These are phyloP conservation scores for Sapajus apella DNA, from an alignment of 2,113 vertebrate genomes.

Conservation along the genomic window DNA sequence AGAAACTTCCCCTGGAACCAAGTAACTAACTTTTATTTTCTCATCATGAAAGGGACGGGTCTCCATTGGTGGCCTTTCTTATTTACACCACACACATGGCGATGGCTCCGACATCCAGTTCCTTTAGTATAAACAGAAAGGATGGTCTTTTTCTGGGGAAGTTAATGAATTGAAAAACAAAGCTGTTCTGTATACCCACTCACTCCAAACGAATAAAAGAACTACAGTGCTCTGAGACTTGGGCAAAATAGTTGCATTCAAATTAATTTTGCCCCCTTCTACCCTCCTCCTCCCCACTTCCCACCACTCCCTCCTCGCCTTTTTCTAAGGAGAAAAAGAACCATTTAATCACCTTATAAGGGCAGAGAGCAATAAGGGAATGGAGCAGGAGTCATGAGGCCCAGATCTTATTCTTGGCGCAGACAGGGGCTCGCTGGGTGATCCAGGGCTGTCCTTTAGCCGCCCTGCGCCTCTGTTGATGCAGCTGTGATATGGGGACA, in stretches of 20 bases:
- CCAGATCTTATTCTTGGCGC: slow-evolving; percentile 71
- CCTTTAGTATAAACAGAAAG: slow-evolving; percentile 86
- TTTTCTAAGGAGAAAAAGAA: slow-evolving; percentile 71
- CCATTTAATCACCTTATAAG: slow-evolving; percentile 79
- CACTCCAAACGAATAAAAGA: slow-evolving; percentile 77
- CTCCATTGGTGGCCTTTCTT: slow-evolving; percentile 85
- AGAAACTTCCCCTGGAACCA: slow-evolving; percentile 82
- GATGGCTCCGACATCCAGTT: slow-evolving; percentile 82
- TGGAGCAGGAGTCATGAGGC: slow-evolving; percentile 58
- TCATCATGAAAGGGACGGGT: slow-evolving; percentile 81
- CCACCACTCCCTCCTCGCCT: background rate
- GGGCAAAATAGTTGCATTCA: slow-evolving; percentile 71
- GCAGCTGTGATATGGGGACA: slow-evolving; percentile 73
- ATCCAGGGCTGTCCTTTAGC: slow-evolving; percentile 38
- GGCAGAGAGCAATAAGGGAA: slow-evolving; percentile 59
- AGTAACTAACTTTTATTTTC: slow-evolving; percentile 83
- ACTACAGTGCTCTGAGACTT: slow-evolving; percentile 51
- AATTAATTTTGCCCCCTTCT: slow-evolving; percentile 71
- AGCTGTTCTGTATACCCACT: slow-evolving; percentile 71
- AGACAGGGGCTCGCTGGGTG: slow-evolving; percentile 15
- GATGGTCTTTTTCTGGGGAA: slow-evolving; percentile 80
- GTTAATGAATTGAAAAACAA: slow-evolving; percentile 83
- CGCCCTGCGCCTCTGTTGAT: slow-evolving; percentile 58
- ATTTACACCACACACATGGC: slow-evolving; percentile 85
- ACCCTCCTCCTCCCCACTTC: slow-evolving; percentile 32